Evolutionary conservation across 2,113 vertebrate genomes (phyloP), one percentile per base, ranked within the genome.

Genomic region (Ivindomyrus marchei): DNA sequence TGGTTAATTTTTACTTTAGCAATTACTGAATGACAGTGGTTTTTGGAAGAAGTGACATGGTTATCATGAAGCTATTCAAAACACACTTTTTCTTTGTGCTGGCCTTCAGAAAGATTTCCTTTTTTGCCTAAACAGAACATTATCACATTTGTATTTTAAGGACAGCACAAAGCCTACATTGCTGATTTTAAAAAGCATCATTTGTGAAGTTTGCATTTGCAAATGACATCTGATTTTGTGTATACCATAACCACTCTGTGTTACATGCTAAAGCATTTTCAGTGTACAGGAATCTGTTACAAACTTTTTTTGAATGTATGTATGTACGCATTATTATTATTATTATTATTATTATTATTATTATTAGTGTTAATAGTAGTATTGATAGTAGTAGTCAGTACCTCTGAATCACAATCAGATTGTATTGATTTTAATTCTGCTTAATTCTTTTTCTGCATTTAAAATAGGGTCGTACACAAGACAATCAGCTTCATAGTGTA

Each of bases 401-500:
- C 87, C 87, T 88, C 53, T 88, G 87, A 87, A 52, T 31, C 49
- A 87, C 83, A 85, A 24, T 39, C 87, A 58, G 53, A 88, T 88
- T 88, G 31, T 62, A 45, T 58, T 58, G 87, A 58, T 88, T 88
- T 88, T 24, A 58, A 58, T 88, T 58, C 86, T 56, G 36, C 36
- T 39, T 36, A 86, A 24, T 56, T 50, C 45, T 86, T 87, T 87
- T 53, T 53, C 85, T 53, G 27, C 49, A 53, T 62, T 62, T 31
- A 87, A 88, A 58, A 88, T 50, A 66, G 52, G 87, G 31, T 66
- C 39, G 17, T 45, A 86, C 85, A 89, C 91, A 91, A 93, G 95
- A 95, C 94, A 95, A 95, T 95, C 95, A 93, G 92, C 92, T 92
- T 90, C 74, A 47, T 91, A 77, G 58, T 50, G 80, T 93, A 89